Evolutionary conservation across 2,113 vertebrate species (phyloP).

Genomic region (Nothobranchius kuhntae): DNA sequence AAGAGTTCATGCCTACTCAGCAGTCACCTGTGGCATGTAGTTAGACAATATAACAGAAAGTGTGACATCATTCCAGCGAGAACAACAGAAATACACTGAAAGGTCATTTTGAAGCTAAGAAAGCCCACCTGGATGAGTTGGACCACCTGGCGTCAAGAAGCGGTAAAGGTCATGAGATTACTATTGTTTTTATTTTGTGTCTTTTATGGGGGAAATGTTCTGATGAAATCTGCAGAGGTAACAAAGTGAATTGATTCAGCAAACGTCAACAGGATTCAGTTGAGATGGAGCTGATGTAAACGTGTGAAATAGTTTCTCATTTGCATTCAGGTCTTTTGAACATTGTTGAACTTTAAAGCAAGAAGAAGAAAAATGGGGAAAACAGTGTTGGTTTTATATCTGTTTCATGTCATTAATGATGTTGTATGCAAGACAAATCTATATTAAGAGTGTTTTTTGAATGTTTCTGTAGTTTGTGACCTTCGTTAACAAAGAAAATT

Average conservation of each 20-base stretch:
- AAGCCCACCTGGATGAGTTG: constrained; percentile 28
- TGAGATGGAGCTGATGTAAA: not conserved
- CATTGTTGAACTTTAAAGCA: not conserved
- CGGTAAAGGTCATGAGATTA: constrained; percentile 41
- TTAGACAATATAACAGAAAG: constrained; percentile 15
- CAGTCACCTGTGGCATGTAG: not conserved
- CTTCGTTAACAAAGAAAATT: not conserved
- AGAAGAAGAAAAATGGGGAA: not conserved
- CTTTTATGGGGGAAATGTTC: not conserved
- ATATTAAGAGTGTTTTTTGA: too few species aligned
- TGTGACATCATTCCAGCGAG: not conserved
- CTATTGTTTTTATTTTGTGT: constrained; percentile 8
- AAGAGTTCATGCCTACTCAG: not conserved
- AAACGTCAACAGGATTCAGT: constrained; percentile 17
- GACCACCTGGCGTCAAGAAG: constrained; percentile 12
- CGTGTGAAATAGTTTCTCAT: not conserved
- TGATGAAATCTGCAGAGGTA: constrained; percentile 19
- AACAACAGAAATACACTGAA: constrained; percentile 31
- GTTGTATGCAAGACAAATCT: not conserved
- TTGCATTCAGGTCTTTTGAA: constrained; percentile 4
- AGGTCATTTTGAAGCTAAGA: constrained; percentile 33
- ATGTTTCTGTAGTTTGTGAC: not conserved
- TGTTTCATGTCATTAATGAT: not conserved
- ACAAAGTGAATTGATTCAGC: constrained; percentile 12
- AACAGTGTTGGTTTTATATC: not conserved